A percentile compares a stretch with the other conserved stretches of the same genome.
These are phyloP conservation scores for Typhlichthys eigenmanni DNA, from an alignment of 2,797 vertebrate genomes.

Conservation along the genomic window DNA sequence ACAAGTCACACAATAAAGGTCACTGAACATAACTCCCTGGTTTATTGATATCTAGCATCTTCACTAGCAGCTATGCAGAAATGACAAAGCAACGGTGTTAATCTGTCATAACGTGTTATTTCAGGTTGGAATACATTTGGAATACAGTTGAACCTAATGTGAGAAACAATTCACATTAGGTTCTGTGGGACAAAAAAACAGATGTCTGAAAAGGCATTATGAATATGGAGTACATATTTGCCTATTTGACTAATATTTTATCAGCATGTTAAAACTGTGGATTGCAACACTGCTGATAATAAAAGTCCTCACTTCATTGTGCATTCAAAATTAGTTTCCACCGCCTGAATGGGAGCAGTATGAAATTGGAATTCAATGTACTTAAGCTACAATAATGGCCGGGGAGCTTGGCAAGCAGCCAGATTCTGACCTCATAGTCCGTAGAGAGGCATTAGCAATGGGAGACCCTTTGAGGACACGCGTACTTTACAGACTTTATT, in stretches of 20 bases:
- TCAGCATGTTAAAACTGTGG: conserved; percentile 63
- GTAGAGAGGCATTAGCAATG: conserved; percentile 39
- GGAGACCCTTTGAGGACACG: neutral
- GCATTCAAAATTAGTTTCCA: conserved; percentile 68
- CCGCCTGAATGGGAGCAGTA: conserved; percentile 51
- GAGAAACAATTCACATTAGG: conserved; percentile 16
- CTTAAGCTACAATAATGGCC: conserved; percentile 67
- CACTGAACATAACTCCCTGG: no score
- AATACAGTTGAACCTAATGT: conserved; percentile 12
- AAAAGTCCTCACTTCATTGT: conserved; percentile 68
- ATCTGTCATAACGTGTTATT: neutral
- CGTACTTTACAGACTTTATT: conserved; percentile 7
- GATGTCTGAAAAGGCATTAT: conserved; percentile 24
- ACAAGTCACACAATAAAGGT: no score
- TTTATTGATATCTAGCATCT: no score
- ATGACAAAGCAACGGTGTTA: no score
- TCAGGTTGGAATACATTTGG: no score
- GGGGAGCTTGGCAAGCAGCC: conserved; percentile 54
- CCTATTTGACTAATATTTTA: conserved; percentile 53
- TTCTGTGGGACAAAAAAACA: conserved; percentile 44
- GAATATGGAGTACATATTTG: conserved; percentile 32
- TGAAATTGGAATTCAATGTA: conserved; percentile 72
- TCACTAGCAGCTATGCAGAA: no score
- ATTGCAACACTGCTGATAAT: conserved; percentile 58
- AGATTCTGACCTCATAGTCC: conserved; percentile 59